A percentile compares a stretch with the other conserved stretches of the same genome.
Evolutionary conservation across 2,113 vertebrate species (phyloP).

Genomic region (Cercopithecus mona): DNA sequence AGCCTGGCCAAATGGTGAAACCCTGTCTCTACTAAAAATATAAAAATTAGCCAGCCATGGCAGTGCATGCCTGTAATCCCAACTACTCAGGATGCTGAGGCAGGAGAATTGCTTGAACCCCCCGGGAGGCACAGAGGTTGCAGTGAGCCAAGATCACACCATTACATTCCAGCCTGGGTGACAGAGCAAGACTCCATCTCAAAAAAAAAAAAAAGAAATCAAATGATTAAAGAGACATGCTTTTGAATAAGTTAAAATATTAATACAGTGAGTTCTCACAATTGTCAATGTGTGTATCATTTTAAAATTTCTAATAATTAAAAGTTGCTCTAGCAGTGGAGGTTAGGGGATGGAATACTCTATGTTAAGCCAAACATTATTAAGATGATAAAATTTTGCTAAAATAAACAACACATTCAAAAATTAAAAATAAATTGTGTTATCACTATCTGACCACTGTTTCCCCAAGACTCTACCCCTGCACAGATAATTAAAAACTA

Average conservation of each 20-base stretch:
- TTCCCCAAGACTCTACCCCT: not conserved
- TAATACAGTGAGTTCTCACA: not conserved
- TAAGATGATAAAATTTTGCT: slow-evolving; percentile 45
- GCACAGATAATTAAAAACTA: slow-evolving; percentile 43
- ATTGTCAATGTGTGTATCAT: slow-evolving; percentile 19
- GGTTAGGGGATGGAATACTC: accelerated
- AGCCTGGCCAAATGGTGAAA: too few relatives aligned
- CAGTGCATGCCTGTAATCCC: too few relatives aligned
- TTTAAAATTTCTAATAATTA: slow-evolving; percentile 41
- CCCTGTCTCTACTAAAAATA: too few relatives aligned
- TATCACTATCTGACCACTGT: not conserved
- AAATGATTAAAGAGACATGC: slow-evolving; percentile 22
- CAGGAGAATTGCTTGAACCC: too few relatives aligned
- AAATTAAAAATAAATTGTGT: slow-evolving; percentile 43
- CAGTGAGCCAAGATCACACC: too few relatives aligned
- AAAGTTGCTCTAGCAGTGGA: not conserved
- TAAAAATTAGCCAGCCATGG: too few relatives aligned
- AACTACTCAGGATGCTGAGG: too few relatives aligned
- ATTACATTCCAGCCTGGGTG: too few relatives aligned
- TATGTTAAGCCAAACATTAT: slow-evolving; percentile 11
- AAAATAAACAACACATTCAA: slow-evolving; percentile 43
- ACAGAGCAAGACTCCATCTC: too few relatives aligned
- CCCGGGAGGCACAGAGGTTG: too few relatives aligned
- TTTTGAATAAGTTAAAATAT: slow-evolving; percentile 39
- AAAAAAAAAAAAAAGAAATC: not conserved